Evolutionary conservation across 2,113 vertebrate species (phyloP).

Genomic region (Glaucomys volans): DNA sequence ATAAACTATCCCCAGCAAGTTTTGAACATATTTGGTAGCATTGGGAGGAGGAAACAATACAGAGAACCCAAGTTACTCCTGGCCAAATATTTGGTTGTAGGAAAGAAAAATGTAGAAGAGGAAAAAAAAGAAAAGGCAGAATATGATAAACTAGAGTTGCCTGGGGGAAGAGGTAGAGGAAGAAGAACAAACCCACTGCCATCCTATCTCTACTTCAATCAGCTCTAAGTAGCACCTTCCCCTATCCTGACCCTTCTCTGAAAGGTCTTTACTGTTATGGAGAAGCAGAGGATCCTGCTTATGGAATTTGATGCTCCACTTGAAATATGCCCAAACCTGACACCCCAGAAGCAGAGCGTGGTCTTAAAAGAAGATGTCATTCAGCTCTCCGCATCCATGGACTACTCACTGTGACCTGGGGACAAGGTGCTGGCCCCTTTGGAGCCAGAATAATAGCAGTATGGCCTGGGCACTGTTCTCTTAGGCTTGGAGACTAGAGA

Average conservation of each 20-base stretch:
- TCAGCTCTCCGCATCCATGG: conserved; percentile 79
- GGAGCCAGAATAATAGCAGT: conserved; percentile 86
- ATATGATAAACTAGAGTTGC: not conserved
- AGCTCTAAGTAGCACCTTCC: not conserved
- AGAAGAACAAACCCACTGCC: not conserved
- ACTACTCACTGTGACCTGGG: conserved; percentile 86
- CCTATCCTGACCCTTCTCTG: not conserved
- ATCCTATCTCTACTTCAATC: fast-evolving
- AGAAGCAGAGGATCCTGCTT: conserved; percentile 85
- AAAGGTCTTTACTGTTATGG: not conserved
- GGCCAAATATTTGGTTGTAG: not conserved
- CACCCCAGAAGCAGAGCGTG: conserved; percentile 81
- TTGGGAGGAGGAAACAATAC: not conserved
- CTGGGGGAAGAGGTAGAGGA: fast-evolving
- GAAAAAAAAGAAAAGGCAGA: not conserved
- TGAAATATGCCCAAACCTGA: conserved; percentile 12
- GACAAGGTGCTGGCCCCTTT: conserved; percentile 93
- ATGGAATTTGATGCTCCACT: conserved; percentile 88
- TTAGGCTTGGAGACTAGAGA: conserved; percentile 84
- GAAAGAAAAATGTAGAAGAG: not conserved
- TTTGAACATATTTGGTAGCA: not conserved
- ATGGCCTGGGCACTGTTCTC: conserved; percentile 90
- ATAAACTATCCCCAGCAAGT: not conserved
- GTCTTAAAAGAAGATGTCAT: conserved; percentile 88
- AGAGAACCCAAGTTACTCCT: not conserved